Percentiles rank a stretch among this genome's conserved stretches.
Evolutionary conservation across 2,888 invertebrate genomes (phyloP).

Genomic region (Tachina lurida): DNA sequence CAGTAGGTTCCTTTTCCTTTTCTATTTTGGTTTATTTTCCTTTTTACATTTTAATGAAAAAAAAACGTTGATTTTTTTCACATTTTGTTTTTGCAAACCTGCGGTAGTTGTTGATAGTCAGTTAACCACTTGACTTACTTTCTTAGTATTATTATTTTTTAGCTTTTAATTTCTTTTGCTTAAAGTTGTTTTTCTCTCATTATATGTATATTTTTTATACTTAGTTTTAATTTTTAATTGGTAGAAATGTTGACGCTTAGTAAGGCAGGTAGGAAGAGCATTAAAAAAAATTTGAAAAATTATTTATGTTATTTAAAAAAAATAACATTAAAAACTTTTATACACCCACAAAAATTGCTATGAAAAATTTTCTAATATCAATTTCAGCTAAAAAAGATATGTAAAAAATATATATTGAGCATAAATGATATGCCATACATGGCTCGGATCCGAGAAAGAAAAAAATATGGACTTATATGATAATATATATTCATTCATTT

Average conservation of each 20-base stretch:
- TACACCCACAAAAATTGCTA: no score
- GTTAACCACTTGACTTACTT: slow-evolving; percentile 65
- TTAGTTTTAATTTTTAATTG: slow-evolving; percentile 57
- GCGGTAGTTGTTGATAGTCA: slow-evolving; percentile 40
- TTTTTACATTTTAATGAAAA: slow-evolving; percentile 8
- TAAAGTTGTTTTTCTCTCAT: not conserved
- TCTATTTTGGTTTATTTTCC: slow-evolving; percentile 6
- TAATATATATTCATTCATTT: no score
- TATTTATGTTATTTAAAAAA: no score
- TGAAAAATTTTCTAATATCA: no score
- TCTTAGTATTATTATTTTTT: slow-evolving; percentile 22
- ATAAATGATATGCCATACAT: no score
- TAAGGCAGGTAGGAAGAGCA: slow-evolving; percentile 17
- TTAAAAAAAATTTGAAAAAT: not conserved
- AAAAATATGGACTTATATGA: no score
- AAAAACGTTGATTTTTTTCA: not conserved
- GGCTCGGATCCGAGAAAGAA: no score
- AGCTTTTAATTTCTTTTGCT: slow-evolving; percentile 16
- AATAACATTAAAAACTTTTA: no score
- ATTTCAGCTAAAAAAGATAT: no score
- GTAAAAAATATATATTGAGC: no score
- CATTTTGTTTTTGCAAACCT: slow-evolving; percentile 9
- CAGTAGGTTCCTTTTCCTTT: slow-evolving; percentile 25
- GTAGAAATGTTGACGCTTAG: slow-evolving; percentile 36
- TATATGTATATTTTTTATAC: not conserved